Percentiles rank a stretch among this genome's conserved stretches.
Evolutionary conservation across 2,888 invertebrate genomes (phyloP).

Genomic region (Mycalesis mineus): DNA sequence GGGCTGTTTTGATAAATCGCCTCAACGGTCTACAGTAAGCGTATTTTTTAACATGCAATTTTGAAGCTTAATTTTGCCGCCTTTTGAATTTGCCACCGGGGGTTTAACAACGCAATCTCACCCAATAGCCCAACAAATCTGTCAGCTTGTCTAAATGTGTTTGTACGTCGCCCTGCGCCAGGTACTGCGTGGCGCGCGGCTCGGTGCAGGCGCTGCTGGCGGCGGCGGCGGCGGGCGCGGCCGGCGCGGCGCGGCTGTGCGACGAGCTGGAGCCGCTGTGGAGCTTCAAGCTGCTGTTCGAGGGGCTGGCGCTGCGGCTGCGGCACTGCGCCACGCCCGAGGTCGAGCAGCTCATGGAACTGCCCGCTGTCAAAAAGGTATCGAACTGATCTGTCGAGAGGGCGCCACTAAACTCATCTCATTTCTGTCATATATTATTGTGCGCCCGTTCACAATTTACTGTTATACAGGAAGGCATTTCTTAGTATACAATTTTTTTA

Average conservation of each 20-base stretch:
- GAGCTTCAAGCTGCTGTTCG: slow-evolving; percentile 87
- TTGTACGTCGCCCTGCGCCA: slow-evolving; percentile 21
- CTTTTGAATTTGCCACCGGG: too few species aligned
- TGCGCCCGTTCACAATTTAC: too few species aligned
- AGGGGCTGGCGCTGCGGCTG: slow-evolving; percentile 84
- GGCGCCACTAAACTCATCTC: too few species aligned
- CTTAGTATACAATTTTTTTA: too few species aligned
- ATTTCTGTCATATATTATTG: too few species aligned
- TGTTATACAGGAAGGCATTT: too few species aligned
- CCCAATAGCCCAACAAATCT: too few species aligned
- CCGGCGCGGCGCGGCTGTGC: slow-evolving; percentile 88
- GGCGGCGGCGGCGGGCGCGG: slow-evolving; percentile 84
- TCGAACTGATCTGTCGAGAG: not conserved
- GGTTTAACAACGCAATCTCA: too few species aligned
- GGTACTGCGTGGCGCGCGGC: slow-evolving; percentile 85
- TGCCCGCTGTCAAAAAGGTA: slow-evolving; percentile 90
- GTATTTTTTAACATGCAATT: too few species aligned
- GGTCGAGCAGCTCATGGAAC: slow-evolving; percentile 88
- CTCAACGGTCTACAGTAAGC: too few species aligned
- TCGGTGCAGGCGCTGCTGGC: slow-evolving; percentile 86
- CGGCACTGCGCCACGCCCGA: slow-evolving; percentile 90
- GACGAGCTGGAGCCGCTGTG: slow-evolving; percentile 85
- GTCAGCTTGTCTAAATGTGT: not conserved
- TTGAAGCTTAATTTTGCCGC: too few species aligned
- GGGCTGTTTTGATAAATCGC: too few species aligned